Evolutionary conservation across 2,888 invertebrate genomes (phyloP), one percentile per base, ranked within the genome.

Genomic region (Drosophila melanocephala): DNA sequence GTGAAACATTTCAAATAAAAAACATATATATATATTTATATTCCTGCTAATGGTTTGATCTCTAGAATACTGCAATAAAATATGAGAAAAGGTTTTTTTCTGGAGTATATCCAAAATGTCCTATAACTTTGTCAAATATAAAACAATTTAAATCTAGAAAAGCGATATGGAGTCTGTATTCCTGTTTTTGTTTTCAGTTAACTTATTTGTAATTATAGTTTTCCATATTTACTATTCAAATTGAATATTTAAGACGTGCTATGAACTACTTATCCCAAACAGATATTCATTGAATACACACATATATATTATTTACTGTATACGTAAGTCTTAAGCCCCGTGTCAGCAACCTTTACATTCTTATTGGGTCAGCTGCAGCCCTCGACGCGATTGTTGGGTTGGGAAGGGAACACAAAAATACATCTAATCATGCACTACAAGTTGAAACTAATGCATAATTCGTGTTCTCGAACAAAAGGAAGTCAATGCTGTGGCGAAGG

Each of bases 371-470:
- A 77, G 52, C 39, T 59, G 19, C 69, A 72, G 70, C 76, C 84
- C 79, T 75, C 51, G 30, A 66, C 26, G 16, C 7, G 57, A 47
- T 51, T 50, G 57, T 63, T 28, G 19, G n/a, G 9, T 42, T 58
- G 42, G 58, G 30, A 51, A 5, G 30, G 30, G 32, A 44, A 26
- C 14, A 26, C 51, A 16, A 63, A 75, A 75, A 60, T 30, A 47
- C 82, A 72, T 72, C 70, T 85, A 87, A 86, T 89, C 88, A 85
- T 83, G 68, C 62, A 56, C 59, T 67, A 83, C 83, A 85, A 81
- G 79, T 75, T 75, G 72, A 84, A 85, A 83, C 86, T 87, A 87
- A 87, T 87, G 86, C 90, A 87, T 85, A 87, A 83, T 89, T 85
- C 88, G 83, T 86, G 86, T 87, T 72, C 67, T 58, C 63, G 26